Percentiles rank a stretch among this genome's conserved stretches.
phyloP scores from a whole-genome alignment of 2,797 vertebrate species.

The Anguilla anguilla region DNA sequence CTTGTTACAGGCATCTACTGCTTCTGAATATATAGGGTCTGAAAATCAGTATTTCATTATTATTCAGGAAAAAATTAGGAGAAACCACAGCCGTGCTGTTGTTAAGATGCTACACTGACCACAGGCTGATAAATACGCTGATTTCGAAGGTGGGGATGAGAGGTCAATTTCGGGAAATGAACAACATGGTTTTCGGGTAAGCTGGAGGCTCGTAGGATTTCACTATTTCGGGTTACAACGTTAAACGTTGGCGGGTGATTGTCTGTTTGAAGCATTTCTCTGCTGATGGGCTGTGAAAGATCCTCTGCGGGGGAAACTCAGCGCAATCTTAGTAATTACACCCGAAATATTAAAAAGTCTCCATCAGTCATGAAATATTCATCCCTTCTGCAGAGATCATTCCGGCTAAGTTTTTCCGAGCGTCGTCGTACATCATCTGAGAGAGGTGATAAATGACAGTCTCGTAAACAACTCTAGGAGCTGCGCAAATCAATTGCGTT shows the following conservation, averaged over 20 bases:
- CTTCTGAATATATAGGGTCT: background rate
- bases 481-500: background rate
- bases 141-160: background rate
- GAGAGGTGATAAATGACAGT: background rate
- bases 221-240: background rate
- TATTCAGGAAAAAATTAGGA: background rate
- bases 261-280: conserved; percentile 3
- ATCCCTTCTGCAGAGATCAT: conserved; percentile 3
- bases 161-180: background rate
- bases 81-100: too few species aligned
- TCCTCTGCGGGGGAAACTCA: background rate
- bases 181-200: background rate
- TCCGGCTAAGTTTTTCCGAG: conserved; percentile 15
- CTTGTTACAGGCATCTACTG: background rate
- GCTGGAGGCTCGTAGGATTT: background rate
- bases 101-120: background rate
- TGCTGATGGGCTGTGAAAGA: background rate
- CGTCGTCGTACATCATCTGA: conserved; percentile 9
- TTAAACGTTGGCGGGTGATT: background rate
- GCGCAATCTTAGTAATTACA: background rate
- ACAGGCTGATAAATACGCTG: background rate
- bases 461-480: background rate
- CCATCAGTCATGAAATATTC: conserved; percentile 19
- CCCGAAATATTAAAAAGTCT: conserved; percentile 17
- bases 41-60: background rate